Conservation (phyloP, 2,888 invertebrate genomes). For the Hedya salicella region DNA sequence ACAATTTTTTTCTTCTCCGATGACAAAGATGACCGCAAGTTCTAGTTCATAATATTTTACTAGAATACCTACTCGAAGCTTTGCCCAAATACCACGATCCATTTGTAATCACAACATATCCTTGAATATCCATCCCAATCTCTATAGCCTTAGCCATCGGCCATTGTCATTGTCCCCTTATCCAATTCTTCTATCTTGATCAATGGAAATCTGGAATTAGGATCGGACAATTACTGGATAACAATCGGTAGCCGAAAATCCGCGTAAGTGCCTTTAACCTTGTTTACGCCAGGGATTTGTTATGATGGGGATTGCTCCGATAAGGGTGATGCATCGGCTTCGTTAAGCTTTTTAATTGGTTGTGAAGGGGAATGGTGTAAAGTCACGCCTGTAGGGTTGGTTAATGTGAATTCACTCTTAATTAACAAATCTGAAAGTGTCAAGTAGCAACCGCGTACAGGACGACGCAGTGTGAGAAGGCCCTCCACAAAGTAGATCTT, state of each 20-base stretch:
- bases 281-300: slow-evolving; percentile 28
- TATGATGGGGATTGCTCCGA: slow-evolving; percentile 31
- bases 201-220: slow-evolving; percentile 37
- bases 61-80: background rate
- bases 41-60: too few species aligned
- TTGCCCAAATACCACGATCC: background rate
- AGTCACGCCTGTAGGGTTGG: background rate
- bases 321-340: slow-evolving; percentile 18
- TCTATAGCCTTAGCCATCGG: slow-evolving; percentile 19
- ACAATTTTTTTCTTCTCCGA: too few species aligned
- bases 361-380: background rate
- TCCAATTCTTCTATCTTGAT: slow-evolving; percentile 31
- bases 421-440: too few species aligned
- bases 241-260: slow-evolving; percentile 33
- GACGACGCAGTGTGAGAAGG: too few species aligned
- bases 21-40: too few species aligned
- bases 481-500: too few species aligned
- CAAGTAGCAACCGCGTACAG: too few species aligned
- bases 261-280: slow-evolving; percentile 30
- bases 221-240: slow-evolving; percentile 39
- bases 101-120: slow-evolving; percentile 12
- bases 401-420: too few species aligned
- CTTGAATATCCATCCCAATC: slow-evolving; percentile 17
- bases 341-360: slow-evolving; percentile 10
- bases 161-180: slow-evolving; percentile 27